These are phyloP conservation scores for Butorides virescens DNA, from an alignment of 2,113 vertebrate species.

Conservation along the genomic window DNA sequence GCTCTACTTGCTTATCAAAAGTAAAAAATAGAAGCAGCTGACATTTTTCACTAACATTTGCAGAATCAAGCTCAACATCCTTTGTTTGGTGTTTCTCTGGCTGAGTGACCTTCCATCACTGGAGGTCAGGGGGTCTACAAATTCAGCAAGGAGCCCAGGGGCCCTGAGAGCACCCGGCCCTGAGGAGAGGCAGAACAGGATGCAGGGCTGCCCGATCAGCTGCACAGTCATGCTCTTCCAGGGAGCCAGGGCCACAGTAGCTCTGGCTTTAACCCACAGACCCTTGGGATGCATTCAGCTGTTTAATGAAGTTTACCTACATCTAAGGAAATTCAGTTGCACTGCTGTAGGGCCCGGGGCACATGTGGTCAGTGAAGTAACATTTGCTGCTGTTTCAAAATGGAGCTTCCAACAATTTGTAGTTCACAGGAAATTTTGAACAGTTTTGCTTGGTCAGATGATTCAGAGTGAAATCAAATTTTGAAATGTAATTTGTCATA, in stretches of 20 bases:
- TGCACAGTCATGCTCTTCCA: not conserved
- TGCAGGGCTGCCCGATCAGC: not conserved
- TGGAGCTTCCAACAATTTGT: not conserved
- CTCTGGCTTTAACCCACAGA: not conserved
- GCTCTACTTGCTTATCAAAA: not conserved
- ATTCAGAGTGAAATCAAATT: not conserved
- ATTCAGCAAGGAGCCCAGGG: not conserved
- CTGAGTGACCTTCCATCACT: not conserved
- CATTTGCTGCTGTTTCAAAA: not conserved
- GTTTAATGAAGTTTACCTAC: not conserved
- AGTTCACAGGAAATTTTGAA: not conserved
- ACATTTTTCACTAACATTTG: not conserved
- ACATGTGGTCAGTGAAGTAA: not conserved
- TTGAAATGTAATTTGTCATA: not conserved
- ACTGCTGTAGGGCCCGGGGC: not conserved
- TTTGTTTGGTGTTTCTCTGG: not conserved
- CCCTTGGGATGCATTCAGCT: not conserved
- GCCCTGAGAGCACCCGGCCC: fast-evolving
- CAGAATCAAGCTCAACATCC: not conserved
- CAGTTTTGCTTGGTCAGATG: not conserved
- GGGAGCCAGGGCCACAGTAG: not conserved
- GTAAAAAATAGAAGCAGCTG: not conserved
- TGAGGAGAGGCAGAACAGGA: not conserved
- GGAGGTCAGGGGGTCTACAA: not conserved
- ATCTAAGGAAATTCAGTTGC: not conserved